Base-by-base conservation (phyloP, 2,113 vertebrate species). In the Corythoichthys haematopterus region DNA sequence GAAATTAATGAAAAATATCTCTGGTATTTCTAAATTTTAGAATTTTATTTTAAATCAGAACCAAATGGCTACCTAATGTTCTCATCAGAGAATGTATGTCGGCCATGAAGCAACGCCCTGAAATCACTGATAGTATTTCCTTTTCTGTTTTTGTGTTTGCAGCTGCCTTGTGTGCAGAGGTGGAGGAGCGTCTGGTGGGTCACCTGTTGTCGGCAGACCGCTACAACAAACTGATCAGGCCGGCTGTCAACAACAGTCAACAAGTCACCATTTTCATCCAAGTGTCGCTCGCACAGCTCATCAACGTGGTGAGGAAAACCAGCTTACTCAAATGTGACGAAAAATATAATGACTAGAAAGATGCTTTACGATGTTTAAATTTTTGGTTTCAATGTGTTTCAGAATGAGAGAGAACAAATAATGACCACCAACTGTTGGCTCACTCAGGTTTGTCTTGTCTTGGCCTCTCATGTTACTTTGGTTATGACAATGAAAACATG, bases 361-460 rank as follows among this genome's bases (percentile, higher is more conserved):
- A 38, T 0, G 52, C 65, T 14, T 16, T 6, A 45, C 7, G 64
- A 14, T 64, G 6, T 37, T 2, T 64, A 1, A 71, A 71, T 43
- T 14, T 46, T 65, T 20, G 62, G 15, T 62, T n/a, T 68, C 38
- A 69, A 16, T 81, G 52, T 83, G 47, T 85, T 89, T 77, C 85
- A 93, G 92, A 93, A 93, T n/a, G 91, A 92, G 71, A 87, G 91
- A 57, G 92, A 93, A 63, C 91, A 93, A 85, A 93, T 93, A 60
- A 93, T 93, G 92, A 92, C 92, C 65, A 93, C 91, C 55, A 93
- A 93, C 74, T 92, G 91, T 64, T 93, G 92, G 92, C 89, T 92
- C 45, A 84, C 86, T 60, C 92, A 93, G 90, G 92, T 93, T 73
- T 78, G 65, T 51, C 52, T 33, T 1, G 2, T 5, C 46, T 53